phyloP scores from a whole-genome alignment of 2,888 invertebrate species.

The Germaria angustata region DNA sequence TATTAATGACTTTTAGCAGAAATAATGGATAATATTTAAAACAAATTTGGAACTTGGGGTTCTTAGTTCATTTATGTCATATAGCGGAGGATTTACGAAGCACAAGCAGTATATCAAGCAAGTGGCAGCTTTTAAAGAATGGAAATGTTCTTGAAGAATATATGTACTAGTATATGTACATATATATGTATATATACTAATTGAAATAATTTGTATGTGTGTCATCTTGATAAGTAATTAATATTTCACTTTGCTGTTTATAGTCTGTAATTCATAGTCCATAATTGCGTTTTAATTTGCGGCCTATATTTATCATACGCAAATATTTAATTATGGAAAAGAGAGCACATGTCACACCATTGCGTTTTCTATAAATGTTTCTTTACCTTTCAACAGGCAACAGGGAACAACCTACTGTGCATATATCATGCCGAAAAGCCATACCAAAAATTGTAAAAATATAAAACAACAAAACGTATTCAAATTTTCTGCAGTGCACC shows the following conservation, averaged over 20 bases:
- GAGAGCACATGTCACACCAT: not conserved
- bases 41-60: no score
- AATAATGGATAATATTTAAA: no score
- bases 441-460: constrained; percentile 1
- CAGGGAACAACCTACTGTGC: not conserved
- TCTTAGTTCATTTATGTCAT: no score
- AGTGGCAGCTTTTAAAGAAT: no score
- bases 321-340: constrained; percentile 21
- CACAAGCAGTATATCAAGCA: no score
- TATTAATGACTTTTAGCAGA: no score
- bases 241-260: not conserved
- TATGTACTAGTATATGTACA: no score
- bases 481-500: constrained; percentile 63
- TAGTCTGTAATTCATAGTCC: not conserved
- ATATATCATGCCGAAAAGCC: not conserved
- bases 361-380: no score
- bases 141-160: no score
- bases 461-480: constrained; percentile 20
- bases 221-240: not conserved
- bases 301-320: not conserved
- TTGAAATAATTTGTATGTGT: no score
- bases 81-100: no score
- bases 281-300: not conserved
- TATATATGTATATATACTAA: no score
- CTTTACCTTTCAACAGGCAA: not conserved